Evolutionary conservation across 2,888 invertebrate genomes (phyloP).

Genomic region (Apamea anceps): DNA sequence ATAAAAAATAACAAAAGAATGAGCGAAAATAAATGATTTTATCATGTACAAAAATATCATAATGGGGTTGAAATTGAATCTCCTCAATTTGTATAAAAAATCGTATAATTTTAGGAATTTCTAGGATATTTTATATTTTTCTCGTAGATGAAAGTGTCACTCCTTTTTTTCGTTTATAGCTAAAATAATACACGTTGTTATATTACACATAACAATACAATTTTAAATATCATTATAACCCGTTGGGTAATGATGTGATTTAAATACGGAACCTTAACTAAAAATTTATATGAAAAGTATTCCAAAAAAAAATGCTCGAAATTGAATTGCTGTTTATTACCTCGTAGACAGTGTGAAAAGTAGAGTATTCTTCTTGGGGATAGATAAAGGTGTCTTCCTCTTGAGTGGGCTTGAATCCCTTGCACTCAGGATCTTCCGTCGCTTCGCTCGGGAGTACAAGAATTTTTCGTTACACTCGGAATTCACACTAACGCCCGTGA

Average conservation of each 20-base stretch:
- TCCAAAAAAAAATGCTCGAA: not conserved
- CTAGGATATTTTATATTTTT: not conserved
- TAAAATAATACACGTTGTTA: not conserved
- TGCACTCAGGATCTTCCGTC: not conserved
- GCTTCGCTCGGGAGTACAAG: not conserved
- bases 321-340: not conserved
- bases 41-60: not conserved
- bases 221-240: not conserved
- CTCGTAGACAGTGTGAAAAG: not conserved
- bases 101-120: not conserved
- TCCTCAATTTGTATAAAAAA: not conserved
- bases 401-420: not conserved
- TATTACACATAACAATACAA: not conserved
- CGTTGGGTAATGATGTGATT: not conserved
- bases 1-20: not conserved
- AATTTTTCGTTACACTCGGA: not conserved
- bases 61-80: not conserved
- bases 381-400: not conserved
- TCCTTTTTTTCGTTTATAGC: not conserved
- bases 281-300: not conserved
- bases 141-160: not conserved
- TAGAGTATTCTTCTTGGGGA: not conserved
- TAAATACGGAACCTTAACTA: not conserved
- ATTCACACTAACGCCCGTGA: not conserved
- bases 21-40: not conserved